Percentiles rank a stretch among this genome's conserved stretches.
Evolutionary conservation across 1,140 invertebrate species (phyloP).

Genomic region (Helicorthomorpha holstii): DNA sequence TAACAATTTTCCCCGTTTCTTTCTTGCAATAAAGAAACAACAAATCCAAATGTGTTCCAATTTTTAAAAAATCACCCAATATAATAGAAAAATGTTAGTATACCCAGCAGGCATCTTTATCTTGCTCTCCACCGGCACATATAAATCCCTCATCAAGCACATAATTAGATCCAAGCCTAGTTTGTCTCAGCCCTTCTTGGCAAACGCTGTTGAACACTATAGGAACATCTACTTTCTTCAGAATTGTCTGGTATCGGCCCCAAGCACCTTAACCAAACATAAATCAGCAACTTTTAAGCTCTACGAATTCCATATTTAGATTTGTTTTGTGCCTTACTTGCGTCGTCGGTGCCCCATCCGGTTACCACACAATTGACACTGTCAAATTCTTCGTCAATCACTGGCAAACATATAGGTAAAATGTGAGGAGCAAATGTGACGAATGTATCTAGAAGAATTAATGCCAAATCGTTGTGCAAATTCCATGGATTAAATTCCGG

Average conservation of each 20-base stretch:
- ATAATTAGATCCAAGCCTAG: background rate
- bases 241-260: constrained; percentile 1
- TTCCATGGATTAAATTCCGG: constrained; percentile 1
- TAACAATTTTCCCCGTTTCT: too few relatives aligned
- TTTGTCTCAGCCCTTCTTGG: background rate
- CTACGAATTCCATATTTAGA: background rate
- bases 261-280: background rate
- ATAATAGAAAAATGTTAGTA: too few relatives aligned
- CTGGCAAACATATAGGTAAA: background rate
- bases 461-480: background rate
- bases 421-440: background rate
- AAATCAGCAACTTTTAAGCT: background rate
- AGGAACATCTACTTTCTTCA: background rate
- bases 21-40: too few relatives aligned
- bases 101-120: constrained; percentile 1
- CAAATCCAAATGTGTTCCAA: too few relatives aligned
- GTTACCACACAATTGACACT: background rate
- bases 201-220: background rate
- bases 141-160: background rate
- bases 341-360: background rate
- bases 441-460: background rate
- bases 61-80: too few relatives aligned
- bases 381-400: background rate
- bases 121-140: background rate
- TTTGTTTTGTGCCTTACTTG: background rate